These are phyloP conservation scores for Montipora capricornis DNA, from an alignment of 64 coral and sea anemone species.

Conservation along the genomic window DNA sequence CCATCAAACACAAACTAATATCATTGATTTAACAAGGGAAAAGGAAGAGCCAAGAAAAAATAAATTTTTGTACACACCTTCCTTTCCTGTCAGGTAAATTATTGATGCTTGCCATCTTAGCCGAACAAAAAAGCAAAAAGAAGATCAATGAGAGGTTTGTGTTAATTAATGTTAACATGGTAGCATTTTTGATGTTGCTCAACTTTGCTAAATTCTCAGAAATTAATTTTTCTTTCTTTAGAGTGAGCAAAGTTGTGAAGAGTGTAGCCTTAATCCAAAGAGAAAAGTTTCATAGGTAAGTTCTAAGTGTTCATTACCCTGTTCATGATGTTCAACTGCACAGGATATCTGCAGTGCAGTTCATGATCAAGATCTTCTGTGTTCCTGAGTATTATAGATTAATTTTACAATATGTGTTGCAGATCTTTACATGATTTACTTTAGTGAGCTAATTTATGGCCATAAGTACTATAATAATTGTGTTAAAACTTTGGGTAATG, in stretches of 20 bases:
- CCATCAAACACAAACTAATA: too few species aligned
- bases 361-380: too few species aligned
- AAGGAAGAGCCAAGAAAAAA: too few species aligned
- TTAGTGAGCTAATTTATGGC: too few species aligned
- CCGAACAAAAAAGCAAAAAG: constrained; percentile 71
- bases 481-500: too few species aligned
- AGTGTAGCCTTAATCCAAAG: constrained; percentile 71
- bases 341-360: too few species aligned
- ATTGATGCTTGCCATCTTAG: constrained; percentile 78
- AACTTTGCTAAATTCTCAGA: background rate
- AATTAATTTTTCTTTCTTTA: constrained; percentile 4
- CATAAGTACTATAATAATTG: too few species aligned
- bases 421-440: too few species aligned
- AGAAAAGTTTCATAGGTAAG: constrained; percentile 84
- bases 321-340: too few species aligned
- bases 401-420: too few species aligned
- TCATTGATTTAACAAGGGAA: too few species aligned
- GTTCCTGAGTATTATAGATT: too few species aligned
- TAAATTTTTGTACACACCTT: background rate
- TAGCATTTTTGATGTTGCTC: background rate
- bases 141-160: constrained; percentile 83
- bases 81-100: constrained; percentile 66
- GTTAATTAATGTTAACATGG: background rate
- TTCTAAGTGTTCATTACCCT: background rate
- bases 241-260: constrained; percentile 85